Evolutionary conservation across 1,140 invertebrate genomes (phyloP), one percentile per base, ranked within the genome.

Genomic region (Anastrepha ludens): DNA sequence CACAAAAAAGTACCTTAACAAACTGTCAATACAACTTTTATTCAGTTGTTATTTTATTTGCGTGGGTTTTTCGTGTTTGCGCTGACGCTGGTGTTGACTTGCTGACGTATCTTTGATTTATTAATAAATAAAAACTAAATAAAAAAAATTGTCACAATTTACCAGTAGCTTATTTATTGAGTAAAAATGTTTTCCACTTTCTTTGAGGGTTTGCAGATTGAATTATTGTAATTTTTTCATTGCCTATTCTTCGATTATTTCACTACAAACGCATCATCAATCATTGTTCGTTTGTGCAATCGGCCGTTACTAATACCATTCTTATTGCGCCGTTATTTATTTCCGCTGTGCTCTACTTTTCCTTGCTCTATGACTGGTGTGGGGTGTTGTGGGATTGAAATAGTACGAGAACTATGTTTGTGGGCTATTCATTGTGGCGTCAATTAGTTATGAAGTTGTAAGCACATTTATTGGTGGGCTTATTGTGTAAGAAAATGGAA

Each of bases 251-350:
- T 29, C 4, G 2, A 81, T 17, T 67, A 64, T 47, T 55, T 9
- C 50, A 81, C 17, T 41, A 81, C 67, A 74, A 74, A 8, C 41
- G 15, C 41, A 81, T 81, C 41, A 81, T 81, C 44, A 81, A 81
- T 81, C 70, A 74, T 13, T 44, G 15, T 74, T 50, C 41, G 47
- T 81, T 81, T 81, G 9, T 20, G 47, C 47, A 81, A 81, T 55
- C 47, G n/a, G 9, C n/a, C 74, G 44, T 81, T 50, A 81, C 74
- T 81, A 55, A 81, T 55, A 20, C 47, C 67, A 44, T 6, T 15
- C 67, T 47, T n/a, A 74, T 74, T 47, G 39, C 7, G 67, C 17
- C 39, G 17, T 74, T 74, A 74, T 74, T 74, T 15, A 74, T 74
- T 74, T 47, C 0, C 41, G 2, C 67, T 44, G 7, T 81, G 44